Evolutionary conservation across 2,113 vertebrate species (phyloP).

Genomic region (Xenopus borealis): DNA sequence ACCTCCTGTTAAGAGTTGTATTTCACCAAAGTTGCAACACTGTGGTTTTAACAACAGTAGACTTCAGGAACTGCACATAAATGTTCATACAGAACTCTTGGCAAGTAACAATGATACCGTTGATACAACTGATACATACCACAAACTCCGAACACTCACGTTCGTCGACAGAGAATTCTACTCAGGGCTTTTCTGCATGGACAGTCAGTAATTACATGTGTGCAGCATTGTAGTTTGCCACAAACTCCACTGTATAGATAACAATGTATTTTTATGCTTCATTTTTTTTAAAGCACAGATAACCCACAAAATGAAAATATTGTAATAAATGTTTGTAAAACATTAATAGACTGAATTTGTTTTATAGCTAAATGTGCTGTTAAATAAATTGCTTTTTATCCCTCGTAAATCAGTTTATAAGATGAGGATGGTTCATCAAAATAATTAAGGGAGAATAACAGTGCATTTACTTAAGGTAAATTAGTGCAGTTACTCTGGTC

Average conservation of each 20-base stretch:
- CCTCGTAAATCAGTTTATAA: too few species aligned
- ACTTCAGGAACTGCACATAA: conserved; percentile 53
- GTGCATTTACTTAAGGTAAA: too few species aligned
- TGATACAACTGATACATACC: conserved; percentile 47
- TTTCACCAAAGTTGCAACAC: background rate
- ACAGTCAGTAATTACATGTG: conserved; percentile 4
- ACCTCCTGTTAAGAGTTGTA: background rate
- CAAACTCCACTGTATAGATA: conserved; percentile 19
- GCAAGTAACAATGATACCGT: conserved; percentile 26
- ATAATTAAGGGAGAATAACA: too few species aligned
- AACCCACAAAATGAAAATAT: conserved; percentile 6
- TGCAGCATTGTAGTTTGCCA: conserved; percentile 12
- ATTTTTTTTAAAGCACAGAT: conserved; percentile 37
- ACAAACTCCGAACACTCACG: conserved; percentile 51
- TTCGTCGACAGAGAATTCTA: conserved; percentile 58
- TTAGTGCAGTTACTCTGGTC: too few species aligned
- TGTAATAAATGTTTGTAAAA: conserved; percentile 53
- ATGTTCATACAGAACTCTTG: conserved; percentile 48
- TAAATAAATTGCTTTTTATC: too few species aligned
- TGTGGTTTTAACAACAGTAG: background rate
- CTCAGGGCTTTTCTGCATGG: conserved; percentile 65
- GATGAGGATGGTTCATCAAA: too few species aligned
- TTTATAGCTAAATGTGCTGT: too few species aligned
- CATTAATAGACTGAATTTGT: too few species aligned
- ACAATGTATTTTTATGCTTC: conserved; percentile 47